Conservation (phyloP, 2,888 invertebrate species). For the Brassicogethes aeneus region DNA sequence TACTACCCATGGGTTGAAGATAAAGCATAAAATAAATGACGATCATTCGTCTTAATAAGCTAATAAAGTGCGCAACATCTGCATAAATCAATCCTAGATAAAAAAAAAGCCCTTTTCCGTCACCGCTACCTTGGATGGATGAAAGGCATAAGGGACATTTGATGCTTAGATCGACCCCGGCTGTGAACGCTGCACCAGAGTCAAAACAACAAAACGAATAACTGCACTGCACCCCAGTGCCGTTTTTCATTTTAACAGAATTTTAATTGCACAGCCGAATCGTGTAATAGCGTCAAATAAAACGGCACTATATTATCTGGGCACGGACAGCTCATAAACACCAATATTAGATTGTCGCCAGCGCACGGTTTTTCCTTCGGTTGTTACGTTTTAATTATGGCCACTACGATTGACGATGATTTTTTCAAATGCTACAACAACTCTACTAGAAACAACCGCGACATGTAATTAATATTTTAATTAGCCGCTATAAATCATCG, state of each 20-base stretch:
- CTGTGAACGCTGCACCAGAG: constrained; percentile 3
- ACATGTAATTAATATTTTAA: too few relatives aligned
- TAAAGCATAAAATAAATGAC: too few relatives aligned
- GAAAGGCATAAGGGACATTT: too few relatives aligned
- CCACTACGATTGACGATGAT: not conserved
- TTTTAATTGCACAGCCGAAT: constrained; percentile 26
- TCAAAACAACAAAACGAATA: constrained; percentile 14
- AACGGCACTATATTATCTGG: constrained; percentile 19
- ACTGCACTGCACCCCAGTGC: constrained; percentile 13
- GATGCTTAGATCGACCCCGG: too few relatives aligned
- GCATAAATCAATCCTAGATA: too few relatives aligned
- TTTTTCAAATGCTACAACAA: not conserved
- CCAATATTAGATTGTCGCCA: constrained; percentile 18
- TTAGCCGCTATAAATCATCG: too few relatives aligned
- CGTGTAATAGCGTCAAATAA: constrained; percentile 24
- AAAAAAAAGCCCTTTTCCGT: too few relatives aligned
- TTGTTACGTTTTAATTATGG: constrained; percentile 12
- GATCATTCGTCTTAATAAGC: too few relatives aligned
- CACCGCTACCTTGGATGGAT: too few relatives aligned
- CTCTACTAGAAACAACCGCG: too few relatives aligned
- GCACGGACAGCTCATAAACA: constrained; percentile 18
- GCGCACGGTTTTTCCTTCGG: constrained; percentile 10
- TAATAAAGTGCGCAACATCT: too few relatives aligned
- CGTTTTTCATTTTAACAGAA: constrained; percentile 29
- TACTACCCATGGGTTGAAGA: too few relatives aligned